Evolutionary conservation across 2,888 invertebrate genomes (phyloP).

Genomic region (Parnassius mnemosyne): DNA sequence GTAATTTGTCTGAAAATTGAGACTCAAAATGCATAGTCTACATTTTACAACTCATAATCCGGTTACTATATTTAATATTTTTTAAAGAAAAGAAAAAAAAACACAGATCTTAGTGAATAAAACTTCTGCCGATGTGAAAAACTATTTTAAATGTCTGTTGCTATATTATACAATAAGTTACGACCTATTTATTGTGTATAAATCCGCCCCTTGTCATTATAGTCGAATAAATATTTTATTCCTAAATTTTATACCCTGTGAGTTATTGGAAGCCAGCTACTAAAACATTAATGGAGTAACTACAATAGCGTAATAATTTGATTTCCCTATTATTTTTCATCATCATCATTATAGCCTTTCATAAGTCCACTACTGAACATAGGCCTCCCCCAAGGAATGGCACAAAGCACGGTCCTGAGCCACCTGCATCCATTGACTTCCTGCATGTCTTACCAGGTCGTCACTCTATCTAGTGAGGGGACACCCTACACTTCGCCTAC

Average conservation of each 20-base stretch:
- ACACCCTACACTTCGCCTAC: no score
- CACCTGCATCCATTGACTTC: no score
- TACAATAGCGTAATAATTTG: neutral
- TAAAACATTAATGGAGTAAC: neutral
- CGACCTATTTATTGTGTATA: neutral
- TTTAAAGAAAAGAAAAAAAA: neutral
- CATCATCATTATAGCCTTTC: no score
- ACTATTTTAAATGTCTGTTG: neutral
- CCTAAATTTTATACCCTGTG: neutral
- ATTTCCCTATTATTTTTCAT: no score
- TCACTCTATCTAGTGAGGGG: no score
- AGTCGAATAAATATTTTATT: neutral
- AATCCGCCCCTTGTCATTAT: neutral
- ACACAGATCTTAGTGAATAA: no score
- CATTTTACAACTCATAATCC: constrained; percentile 11
- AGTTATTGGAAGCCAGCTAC: neutral
- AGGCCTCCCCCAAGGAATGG: no score
- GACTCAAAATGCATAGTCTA: neutral
- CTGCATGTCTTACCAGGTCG: no score
- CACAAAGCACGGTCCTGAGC: no score
- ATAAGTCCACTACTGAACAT: no score
- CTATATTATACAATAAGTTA: neutral
- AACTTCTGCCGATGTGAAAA: no score
- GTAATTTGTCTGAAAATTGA: constrained; percentile 10
- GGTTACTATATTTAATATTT: neutral